Conservation (phyloP, 2,113 vertebrate genomes). For the Sylvia atricapilla region DNA sequence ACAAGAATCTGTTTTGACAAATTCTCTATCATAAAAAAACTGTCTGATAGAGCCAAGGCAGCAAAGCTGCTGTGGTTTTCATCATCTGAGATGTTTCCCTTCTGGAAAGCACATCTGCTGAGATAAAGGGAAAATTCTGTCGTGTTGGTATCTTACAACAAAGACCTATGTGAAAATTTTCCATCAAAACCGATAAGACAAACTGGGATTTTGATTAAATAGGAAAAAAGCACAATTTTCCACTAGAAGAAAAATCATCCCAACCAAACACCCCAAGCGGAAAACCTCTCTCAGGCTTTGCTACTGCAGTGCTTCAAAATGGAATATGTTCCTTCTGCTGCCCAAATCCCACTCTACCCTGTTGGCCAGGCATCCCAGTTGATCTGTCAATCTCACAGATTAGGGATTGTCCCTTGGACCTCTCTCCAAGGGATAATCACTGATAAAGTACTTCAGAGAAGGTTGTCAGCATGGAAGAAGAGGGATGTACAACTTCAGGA, state of each 20-base stretch:
- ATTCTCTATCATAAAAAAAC: background rate
- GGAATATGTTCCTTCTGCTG: background rate
- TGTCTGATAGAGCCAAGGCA: background rate
- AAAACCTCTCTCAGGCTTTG: background rate
- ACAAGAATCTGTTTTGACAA: slow-evolving; percentile 23
- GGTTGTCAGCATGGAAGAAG: background rate
- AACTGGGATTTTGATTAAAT: slow-evolving; percentile 8
- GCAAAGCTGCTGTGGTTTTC: slow-evolving; percentile 28
- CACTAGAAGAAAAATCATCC: background rate
- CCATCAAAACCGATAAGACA: background rate
- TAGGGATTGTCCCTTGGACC: background rate
- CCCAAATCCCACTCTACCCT: background rate
- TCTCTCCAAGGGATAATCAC: background rate
- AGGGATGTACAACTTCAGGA: background rate
- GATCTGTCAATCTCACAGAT: background rate
- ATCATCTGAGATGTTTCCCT: slow-evolving; percentile 20
- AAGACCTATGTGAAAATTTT: background rate
- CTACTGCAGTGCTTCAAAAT: background rate
- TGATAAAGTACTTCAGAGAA: background rate
- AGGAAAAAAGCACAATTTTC: background rate
- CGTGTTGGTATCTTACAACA: background rate
- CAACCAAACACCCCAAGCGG: rapidly evolving
- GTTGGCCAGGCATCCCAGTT: background rate
- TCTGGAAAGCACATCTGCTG: slow-evolving; percentile 23
- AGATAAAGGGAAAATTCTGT: slow-evolving; percentile 40